Percentiles rank a stretch among this genome's conserved stretches.
phyloP scores from a whole-genome alignment of 2,888 invertebrate genomes.

The Caenorhabditis sp. region DNA sequence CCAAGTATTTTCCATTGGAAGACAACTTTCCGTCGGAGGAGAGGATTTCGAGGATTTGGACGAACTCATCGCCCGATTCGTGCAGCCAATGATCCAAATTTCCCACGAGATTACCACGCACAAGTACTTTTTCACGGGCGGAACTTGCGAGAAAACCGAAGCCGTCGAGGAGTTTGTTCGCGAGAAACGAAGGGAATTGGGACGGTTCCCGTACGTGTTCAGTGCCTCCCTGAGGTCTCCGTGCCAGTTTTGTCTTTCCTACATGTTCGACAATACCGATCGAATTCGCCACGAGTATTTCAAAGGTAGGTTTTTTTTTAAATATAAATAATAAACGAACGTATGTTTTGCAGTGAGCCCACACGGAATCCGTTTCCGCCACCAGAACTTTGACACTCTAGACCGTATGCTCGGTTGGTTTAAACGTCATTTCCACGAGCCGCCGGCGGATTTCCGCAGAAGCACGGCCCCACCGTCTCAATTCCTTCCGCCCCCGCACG shows the following conservation, averaged over 20 bases:
- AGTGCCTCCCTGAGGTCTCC: conserved; percentile 79
- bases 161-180: conserved; percentile 80
- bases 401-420: conserved; percentile 92
- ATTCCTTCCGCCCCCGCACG: conserved; percentile 1
- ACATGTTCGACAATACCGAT: conserved; percentile 86
- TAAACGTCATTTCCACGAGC: conserved; percentile 96
- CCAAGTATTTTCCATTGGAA: conserved; percentile 91
- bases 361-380: conserved; percentile 90
- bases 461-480: conserved; percentile 1
- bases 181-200: conserved; percentile 88
- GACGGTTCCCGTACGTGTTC: conserved; percentile 69
- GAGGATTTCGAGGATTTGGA: conserved; percentile 96
- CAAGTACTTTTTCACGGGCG: conserved; percentile 86
- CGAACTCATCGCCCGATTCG: conserved; percentile 96
- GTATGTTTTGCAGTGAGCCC: conserved; percentile 83
- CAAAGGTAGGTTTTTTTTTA: conserved; percentile 79
- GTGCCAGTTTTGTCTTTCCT: conserved; percentile 93
- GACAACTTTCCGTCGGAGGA: conserved; percentile 79
- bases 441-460: conserved; percentile 79
- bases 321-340: background rate
- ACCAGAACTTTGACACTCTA: conserved; percentile 89
- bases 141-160: conserved; percentile 61
- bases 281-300: conserved; percentile 92
- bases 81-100: conserved; percentile 95
- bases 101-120: conserved; percentile 92